A percentile compares a stretch with the other conserved stretches of the same genome.
These are phyloP conservation scores for Graptemys geographica DNA, from an alignment of 2,797 vertebrate genomes.

Conservation along the genomic window DNA sequence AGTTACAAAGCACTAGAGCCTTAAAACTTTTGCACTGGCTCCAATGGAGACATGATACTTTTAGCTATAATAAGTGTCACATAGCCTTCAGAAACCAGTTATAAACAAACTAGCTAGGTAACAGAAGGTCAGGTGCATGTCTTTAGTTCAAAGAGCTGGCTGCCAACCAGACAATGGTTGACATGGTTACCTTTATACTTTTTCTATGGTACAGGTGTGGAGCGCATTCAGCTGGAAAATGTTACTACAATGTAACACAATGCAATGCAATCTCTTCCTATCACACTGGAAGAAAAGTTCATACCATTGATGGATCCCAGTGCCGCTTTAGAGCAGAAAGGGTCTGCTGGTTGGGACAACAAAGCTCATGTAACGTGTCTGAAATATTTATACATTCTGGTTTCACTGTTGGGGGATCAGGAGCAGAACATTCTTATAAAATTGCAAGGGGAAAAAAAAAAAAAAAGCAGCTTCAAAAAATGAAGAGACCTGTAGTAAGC, in stretches of 20 bases:
- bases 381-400: background rate
- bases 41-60: accelerated
- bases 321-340: conserved; percentile 25
- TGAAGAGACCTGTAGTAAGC: background rate
- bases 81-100: accelerated
- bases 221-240: conserved; percentile 25
- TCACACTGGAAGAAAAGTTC: background rate
- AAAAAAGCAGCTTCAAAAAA: background rate
- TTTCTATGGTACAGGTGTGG: background rate
- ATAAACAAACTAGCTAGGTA: accelerated
- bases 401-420: conserved; percentile 32
- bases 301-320: background rate
- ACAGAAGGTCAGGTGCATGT: accelerated
- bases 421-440: conserved; percentile 18
- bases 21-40: background rate
- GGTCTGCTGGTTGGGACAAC: background rate
- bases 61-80: background rate
- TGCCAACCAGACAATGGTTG: conserved; percentile 22
- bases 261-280: background rate
- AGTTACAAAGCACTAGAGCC: background rate
- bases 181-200: conserved; percentile 22
- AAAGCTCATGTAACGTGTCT: conserved; percentile 34
- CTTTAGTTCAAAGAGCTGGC: accelerated
- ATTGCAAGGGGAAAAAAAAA: conserved; percentile 43
- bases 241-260: background rate